These are phyloP conservation scores for Samia ricini DNA, from an alignment of 1,140 invertebrate genomes.

Conservation along the genomic window DNA sequence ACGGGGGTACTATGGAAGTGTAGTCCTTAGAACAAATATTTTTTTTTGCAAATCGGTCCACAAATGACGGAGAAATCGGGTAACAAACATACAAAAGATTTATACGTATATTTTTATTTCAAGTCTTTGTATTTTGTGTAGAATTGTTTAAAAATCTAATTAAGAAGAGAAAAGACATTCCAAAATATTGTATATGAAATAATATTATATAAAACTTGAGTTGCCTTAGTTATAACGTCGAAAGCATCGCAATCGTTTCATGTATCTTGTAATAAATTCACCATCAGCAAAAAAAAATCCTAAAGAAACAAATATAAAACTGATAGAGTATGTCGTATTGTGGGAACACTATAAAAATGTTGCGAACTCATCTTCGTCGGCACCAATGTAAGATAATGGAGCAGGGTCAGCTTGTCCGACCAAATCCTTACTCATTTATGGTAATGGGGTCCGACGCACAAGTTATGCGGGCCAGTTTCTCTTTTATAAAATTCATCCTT, in stretches of 20 bases:
- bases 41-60: too few relatives aligned
- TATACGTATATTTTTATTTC: too few relatives aligned
- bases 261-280: slow-evolving; percentile 1
- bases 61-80: too few relatives aligned
- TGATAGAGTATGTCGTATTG: slow-evolving; percentile 19
- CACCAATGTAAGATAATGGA: slow-evolving; percentile 36
- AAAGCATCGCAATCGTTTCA: neutral
- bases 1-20: too few relatives aligned
- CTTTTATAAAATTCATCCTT: slow-evolving; percentile 8
- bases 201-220: neutral
- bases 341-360: slow-evolving; percentile 32
- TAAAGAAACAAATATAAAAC: slow-evolving; percentile 14
- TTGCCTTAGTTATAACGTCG: neutral
- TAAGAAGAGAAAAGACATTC: neutral
- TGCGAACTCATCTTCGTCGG: slow-evolving; percentile 32
- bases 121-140: too few relatives aligned
- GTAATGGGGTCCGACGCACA: slow-evolving; percentile 27
- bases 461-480: slow-evolving; percentile 6
- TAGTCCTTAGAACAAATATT: too few relatives aligned
- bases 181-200: neutral
- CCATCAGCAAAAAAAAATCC: neutral
- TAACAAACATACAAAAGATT: too few relatives aligned
- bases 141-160: too few relatives aligned
- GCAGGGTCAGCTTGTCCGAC: slow-evolving; percentile 27
- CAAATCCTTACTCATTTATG: slow-evolving; percentile 36